Evolutionary conservation across 1,140 invertebrate species (phyloP).

Genomic region (Zaprionus vittiger): DNA sequence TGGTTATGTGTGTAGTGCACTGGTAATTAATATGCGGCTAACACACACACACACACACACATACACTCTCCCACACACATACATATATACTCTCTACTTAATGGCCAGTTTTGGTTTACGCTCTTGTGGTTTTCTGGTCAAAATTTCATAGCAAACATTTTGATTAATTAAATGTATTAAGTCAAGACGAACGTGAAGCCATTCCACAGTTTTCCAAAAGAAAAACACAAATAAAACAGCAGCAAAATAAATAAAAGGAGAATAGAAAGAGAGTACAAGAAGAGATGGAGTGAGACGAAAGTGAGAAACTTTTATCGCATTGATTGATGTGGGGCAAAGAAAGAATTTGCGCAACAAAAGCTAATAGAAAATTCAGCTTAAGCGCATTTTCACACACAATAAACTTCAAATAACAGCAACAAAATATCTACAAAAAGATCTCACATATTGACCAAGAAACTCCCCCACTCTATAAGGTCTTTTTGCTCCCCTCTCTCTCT

Average conservation of each 20-base stretch:
- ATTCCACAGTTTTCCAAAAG: conserved; percentile 20
- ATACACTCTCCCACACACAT: conserved; percentile 11
- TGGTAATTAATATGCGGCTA: conserved; percentile 50
- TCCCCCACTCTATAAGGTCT: neutral
- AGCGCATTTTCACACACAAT: conserved; percentile 83
- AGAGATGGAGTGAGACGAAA: conserved; percentile 1
- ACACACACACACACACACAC: conserved; percentile 13
- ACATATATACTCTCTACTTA: neutral
- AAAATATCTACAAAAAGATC: conserved; percentile 60
- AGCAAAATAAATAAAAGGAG: conserved; percentile 42
- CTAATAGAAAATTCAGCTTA: conserved; percentile 82
- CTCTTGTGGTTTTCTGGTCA: conserved; percentile 29
- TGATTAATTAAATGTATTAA: conserved; percentile 31
- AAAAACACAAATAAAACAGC: conserved; percentile 28
- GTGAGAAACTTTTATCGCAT: conserved; percentile 69
- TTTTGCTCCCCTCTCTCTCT: neutral
- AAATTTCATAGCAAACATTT: conserved; percentile 24
- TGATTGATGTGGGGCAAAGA: conserved; percentile 81
- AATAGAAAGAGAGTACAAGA: neutral
- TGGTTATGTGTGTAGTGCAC: conserved; percentile 22
- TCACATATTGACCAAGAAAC: conserved; percentile 64
- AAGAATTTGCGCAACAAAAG: conserved; percentile 77
- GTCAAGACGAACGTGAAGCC: conserved; percentile 4
- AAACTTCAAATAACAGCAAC: conserved; percentile 74
- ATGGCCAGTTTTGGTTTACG: conserved; percentile 14